Conservation (phyloP, 2,797 vertebrate genomes). For the Cynopterus sphinx region DNA sequence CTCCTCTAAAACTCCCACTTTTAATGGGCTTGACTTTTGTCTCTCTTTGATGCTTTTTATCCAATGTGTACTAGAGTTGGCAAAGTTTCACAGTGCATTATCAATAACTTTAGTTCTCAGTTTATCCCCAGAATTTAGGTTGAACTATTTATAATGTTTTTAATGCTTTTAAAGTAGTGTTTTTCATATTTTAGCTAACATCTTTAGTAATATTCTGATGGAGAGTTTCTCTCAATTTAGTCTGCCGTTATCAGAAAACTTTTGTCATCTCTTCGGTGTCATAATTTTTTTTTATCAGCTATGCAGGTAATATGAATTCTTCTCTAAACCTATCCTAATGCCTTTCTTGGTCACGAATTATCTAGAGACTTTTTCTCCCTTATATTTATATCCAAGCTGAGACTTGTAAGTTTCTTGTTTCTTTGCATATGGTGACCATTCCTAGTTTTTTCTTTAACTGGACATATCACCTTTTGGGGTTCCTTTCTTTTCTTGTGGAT, state of each 20-base stretch:
- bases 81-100: background rate
- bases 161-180: background rate
- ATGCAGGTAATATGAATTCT: background rate
- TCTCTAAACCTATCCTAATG: background rate
- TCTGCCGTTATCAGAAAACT: background rate
- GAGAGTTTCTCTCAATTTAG: background rate
- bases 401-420: background rate
- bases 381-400: background rate
- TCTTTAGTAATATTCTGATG: background rate
- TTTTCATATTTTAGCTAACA: slow-evolving; percentile 4
- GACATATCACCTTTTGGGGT: background rate
- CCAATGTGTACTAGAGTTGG: background rate
- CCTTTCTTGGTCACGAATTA: background rate
- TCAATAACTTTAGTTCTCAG: background rate
- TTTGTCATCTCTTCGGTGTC: background rate
- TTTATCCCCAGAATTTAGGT: background rate
- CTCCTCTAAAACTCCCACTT: background rate
- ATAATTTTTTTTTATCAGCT: background rate
- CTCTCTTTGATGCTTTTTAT: background rate
- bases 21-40: background rate
- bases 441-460: background rate
- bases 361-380: background rate
- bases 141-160: background rate
- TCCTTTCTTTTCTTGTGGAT: background rate
- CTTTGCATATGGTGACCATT: background rate